phyloP scores from a whole-genome alignment of 2,888 invertebrate genomes.

The Rhabditoides inermis region DNA sequence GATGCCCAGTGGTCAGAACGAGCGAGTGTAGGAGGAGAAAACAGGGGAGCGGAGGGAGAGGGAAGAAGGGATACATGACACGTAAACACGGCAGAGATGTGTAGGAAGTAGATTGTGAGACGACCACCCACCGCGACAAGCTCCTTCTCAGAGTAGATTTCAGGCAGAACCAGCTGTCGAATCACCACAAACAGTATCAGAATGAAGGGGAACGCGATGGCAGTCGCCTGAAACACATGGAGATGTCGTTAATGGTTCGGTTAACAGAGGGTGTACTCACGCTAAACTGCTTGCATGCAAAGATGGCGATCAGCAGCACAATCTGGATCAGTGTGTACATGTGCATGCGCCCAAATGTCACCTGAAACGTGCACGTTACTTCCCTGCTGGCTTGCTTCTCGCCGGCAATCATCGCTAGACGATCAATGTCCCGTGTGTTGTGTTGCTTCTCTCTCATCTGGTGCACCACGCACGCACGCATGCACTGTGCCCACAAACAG shows the following conservation, averaged over 20 bases:
- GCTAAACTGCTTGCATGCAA: constrained; percentile 1
- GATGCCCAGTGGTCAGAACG: too few relatives aligned
- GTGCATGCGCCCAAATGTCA: constrained; percentile 75
- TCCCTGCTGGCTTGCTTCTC: background rate
- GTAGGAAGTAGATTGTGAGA: too few relatives aligned
- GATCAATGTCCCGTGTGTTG: too few relatives aligned
- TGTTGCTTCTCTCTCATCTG: too few relatives aligned
- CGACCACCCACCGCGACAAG: constrained; percentile 34
- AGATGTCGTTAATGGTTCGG: background rate
- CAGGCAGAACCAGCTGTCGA: constrained; percentile 54
- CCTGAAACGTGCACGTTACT: constrained; percentile 41
- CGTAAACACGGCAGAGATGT: too few relatives aligned
- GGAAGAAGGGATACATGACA: too few relatives aligned
- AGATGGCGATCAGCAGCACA: constrained; percentile 44
- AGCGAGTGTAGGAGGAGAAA: too few relatives aligned
- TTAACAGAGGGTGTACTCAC: background rate
- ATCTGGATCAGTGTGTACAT: constrained; percentile 79
- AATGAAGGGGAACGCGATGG: constrained; percentile 86
- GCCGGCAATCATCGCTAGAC: too few relatives aligned
- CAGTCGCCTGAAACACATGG: constrained; percentile 61
- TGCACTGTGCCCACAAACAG: too few relatives aligned
- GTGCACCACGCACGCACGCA: too few relatives aligned
- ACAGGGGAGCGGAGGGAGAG: too few relatives aligned
- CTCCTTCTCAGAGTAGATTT: constrained; percentile 31
- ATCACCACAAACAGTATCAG: constrained; percentile 79